These are phyloP conservation scores for Papilio polyxenes DNA, from an alignment of 1,140 invertebrate species.

Conservation along the genomic window DNA sequence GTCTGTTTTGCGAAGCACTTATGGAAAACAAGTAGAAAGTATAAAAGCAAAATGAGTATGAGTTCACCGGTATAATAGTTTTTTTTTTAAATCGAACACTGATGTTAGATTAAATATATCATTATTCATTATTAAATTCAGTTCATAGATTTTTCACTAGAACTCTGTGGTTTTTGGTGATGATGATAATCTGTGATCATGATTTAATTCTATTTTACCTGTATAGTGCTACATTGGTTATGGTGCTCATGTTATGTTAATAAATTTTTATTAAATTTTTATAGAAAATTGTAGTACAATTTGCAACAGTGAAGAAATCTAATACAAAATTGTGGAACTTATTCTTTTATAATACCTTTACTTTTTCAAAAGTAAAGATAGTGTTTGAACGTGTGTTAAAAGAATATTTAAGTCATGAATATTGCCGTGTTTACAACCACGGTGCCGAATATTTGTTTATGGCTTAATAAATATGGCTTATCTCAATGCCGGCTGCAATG, in stretches of 20 bases:
- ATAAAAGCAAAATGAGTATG: no score
- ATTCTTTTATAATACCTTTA: background rate
- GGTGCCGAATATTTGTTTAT: constrained; percentile 54
- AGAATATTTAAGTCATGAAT: constrained; percentile 60
- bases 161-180: background rate
- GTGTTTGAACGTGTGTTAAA: constrained; percentile 15
- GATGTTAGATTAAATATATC: background rate
- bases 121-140: background rate
- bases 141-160: background rate
- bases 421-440: constrained; percentile 63
- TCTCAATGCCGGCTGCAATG: constrained; percentile 60
- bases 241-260: background rate
- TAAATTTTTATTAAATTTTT: background rate
- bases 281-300: background rate
- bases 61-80: no score
- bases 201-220: background rate
- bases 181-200: background rate
- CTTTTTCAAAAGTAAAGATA: background rate
- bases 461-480: constrained; percentile 68
- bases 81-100: background rate
- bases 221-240: background rate
- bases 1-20: no score
- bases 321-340: background rate
- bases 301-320: background rate
- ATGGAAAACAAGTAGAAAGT: no score